Evolutionary conservation across 1,140 invertebrate species (phyloP).

Genomic region (Sycobia sp.): DNA sequence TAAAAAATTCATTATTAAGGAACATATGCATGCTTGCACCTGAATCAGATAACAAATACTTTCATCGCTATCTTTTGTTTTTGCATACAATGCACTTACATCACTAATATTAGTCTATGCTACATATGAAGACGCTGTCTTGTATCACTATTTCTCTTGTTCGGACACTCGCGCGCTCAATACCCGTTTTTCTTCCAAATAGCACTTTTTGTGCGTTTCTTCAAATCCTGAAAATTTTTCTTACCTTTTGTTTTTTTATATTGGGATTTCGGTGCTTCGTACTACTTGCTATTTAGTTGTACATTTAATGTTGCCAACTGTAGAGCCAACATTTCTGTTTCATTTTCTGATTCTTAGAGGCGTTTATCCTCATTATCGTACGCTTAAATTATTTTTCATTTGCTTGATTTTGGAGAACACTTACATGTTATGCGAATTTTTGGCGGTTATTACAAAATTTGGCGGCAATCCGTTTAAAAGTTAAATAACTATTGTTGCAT

Average conservation of each 20-base stretch:
- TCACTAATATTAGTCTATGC: neutral
- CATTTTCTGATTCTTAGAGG: neutral
- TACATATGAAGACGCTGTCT: too few species aligned
- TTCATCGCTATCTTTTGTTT: neutral
- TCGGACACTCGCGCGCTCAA: conserved; percentile 1
- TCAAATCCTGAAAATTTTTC: neutral
- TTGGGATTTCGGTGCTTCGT: too few species aligned
- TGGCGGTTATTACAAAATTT: conserved; percentile 10
- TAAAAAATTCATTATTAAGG: neutral
- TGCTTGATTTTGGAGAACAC: conserved; percentile 11
- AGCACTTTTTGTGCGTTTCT: neutral
- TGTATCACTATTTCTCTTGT: neutral
- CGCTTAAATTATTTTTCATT: conserved; percentile 11
- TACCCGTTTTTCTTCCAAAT: conserved; percentile 2
- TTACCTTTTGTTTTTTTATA: too few species aligned
- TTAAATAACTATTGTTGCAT: neutral
- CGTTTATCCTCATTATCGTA: conserved; percentile 17
- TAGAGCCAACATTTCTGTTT: neutral
- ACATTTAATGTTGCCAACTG: conserved; percentile 5
- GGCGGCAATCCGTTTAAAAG: conserved; percentile 4
- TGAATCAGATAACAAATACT: neutral
- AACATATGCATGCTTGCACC: conserved; percentile 12
- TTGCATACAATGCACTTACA: neutral
- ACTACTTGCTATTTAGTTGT: neutral
- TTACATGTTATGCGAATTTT: conserved; percentile 24